Percentiles rank a stretch among this genome's conserved stretches.
Conservation (phyloP, 1,140 invertebrate genomes). For the Lordiphosa stackelbergi region DNA sequence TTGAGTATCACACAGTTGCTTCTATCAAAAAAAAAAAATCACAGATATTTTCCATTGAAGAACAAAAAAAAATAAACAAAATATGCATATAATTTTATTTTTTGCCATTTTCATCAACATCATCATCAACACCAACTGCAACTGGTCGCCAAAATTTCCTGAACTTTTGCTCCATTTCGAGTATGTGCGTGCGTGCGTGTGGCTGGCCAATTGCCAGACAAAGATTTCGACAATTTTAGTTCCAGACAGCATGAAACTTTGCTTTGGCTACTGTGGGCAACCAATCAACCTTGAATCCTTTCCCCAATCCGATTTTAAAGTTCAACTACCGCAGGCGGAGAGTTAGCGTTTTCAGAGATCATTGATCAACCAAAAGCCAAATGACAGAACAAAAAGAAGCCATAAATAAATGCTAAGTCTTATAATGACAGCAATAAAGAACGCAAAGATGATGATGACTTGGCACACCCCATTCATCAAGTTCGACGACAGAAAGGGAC, state of each 20-base stretch:
- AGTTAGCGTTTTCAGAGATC: slow-evolving; percentile 27
- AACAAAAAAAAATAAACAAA: slow-evolving; percentile 1
- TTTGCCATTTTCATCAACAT: slow-evolving; percentile 9
- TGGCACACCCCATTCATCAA: slow-evolving; percentile 71
- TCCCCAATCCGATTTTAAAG: slow-evolving; percentile 23
- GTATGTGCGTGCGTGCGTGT: slow-evolving; percentile 9
- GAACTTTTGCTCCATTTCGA: slow-evolving; percentile 71
- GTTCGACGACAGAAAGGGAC: slow-evolving; percentile 42
- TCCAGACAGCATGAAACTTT: slow-evolving; percentile 39
- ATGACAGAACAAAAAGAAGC: slow-evolving; percentile 27
- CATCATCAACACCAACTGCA: slow-evolving; percentile 9
- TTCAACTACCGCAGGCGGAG: slow-evolving; percentile 46
- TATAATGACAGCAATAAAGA: slow-evolving; percentile 75
- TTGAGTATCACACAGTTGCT: too few relatives aligned
- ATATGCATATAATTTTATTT: slow-evolving; percentile 8
- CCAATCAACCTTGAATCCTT: slow-evolving; percentile 55
- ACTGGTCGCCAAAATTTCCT: slow-evolving; percentile 43
- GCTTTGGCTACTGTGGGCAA: neutral
- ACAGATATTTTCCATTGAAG: slow-evolving; percentile 16
- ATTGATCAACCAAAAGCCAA: slow-evolving; percentile 36
- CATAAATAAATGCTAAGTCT: slow-evolving; percentile 66
- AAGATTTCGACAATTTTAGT: slow-evolving; percentile 7
- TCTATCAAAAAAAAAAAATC: too few relatives aligned
- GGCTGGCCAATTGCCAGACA: slow-evolving; percentile 52
- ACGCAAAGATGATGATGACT: slow-evolving; percentile 51